phyloP scores from a whole-genome alignment of 2,888 invertebrate genomes.

The Dioctria rufipes region DNA sequence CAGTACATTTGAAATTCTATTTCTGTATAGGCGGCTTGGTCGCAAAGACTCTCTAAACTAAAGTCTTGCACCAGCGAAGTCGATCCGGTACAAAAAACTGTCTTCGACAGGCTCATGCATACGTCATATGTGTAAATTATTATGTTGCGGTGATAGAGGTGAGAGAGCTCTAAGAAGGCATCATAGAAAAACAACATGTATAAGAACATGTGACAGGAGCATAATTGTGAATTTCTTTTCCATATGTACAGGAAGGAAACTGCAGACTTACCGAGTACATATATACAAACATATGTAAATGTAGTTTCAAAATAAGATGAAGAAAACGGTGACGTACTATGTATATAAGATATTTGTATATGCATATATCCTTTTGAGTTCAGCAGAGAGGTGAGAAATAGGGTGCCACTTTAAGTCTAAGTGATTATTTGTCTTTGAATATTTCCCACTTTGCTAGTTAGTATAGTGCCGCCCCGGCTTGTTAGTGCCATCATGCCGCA shows the following conservation, averaged over 20 bases:
- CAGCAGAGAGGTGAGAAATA: neutral
- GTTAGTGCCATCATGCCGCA: neutral
- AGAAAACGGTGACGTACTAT: neutral
- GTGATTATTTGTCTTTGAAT: slow-evolving; percentile 45
- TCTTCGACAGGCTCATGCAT: slow-evolving; percentile 43
- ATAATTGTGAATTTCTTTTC: too few relatives aligned
- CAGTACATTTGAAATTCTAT: slow-evolving; percentile 50
- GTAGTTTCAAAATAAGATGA: neutral
- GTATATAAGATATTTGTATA: too few relatives aligned
- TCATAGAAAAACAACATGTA: neutral
- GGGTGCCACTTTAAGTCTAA: slow-evolving; percentile 28
- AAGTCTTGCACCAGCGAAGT: slow-evolving; percentile 9
- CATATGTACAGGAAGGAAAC: too few relatives aligned
- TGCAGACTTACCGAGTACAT: neutral
- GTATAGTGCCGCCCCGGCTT: neutral
- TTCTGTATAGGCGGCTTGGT: slow-evolving; percentile 27
- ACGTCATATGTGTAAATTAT: slow-evolving; percentile 43
- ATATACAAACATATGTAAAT: neutral
- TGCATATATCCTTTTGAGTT: neutral
- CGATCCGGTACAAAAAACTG: slow-evolving; percentile 23
- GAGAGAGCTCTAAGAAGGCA: neutral
- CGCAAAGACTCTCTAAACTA: neutral
- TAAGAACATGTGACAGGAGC: neutral
- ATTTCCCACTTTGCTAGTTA: slow-evolving; percentile 36
- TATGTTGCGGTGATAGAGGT: slow-evolving; percentile 21